phyloP scores from a whole-genome alignment of 2,797 vertebrate genomes.

The Acipenser transmontanus region DNA sequence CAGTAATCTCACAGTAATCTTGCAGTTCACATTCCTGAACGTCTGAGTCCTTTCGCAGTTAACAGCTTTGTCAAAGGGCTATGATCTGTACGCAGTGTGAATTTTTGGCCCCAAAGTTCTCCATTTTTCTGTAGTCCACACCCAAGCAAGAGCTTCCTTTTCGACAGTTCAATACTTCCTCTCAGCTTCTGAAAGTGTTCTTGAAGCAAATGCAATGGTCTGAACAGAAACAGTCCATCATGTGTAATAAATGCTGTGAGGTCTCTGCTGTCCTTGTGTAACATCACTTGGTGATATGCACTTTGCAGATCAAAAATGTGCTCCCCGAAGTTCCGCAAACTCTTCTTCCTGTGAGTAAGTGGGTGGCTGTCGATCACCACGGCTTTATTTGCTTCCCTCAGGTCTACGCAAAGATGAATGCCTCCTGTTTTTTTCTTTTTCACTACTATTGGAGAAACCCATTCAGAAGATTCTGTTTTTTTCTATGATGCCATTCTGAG shows the following conservation, averaged over 20 bases:
- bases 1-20: too few relatives aligned
- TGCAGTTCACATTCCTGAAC: too few relatives aligned
- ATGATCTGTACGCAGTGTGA: too few relatives aligned
- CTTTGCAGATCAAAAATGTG: conserved; percentile 1
- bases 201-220: background rate
- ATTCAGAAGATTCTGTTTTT: conserved; percentile 7
- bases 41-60: too few relatives aligned
- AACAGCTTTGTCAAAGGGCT: too few relatives aligned
- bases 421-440: background rate
- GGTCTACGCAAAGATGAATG: conserved; percentile 7
- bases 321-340: conserved; percentile 1
- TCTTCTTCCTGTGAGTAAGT: too few relatives aligned
- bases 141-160: too few relatives aligned
- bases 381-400: conserved; percentile 10
- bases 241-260: conserved; percentile 17
- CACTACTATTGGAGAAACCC: conserved; percentile 2
- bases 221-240: conserved; percentile 21
- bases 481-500: conserved; percentile 8
- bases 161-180: too few relatives aligned
- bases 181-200: too few relatives aligned
- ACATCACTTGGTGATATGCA: too few relatives aligned
- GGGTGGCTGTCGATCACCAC: background rate
- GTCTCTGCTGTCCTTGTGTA: background rate
- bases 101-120: too few relatives aligned
- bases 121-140: too few relatives aligned